Percentiles rank a stretch among this genome's conserved stretches.
Conservation (phyloP, 2,888 invertebrate genomes). For the Magallana nippona region DNA sequence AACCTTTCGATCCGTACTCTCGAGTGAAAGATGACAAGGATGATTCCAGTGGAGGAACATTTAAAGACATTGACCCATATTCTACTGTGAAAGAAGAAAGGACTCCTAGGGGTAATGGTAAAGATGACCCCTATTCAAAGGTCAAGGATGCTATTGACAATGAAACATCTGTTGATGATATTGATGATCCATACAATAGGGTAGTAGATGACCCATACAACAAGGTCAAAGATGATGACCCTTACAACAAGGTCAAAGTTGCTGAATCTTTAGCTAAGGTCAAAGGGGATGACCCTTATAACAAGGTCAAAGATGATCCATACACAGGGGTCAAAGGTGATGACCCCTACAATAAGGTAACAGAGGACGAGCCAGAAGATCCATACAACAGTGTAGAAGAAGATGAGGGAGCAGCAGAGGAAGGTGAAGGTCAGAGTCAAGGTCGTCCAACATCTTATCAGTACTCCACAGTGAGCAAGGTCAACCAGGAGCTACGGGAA, state of each 20-base stretch:
- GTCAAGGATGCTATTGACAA: slow-evolving; percentile 46
- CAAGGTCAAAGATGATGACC: slow-evolving; percentile 58
- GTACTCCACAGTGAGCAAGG: slow-evolving; percentile 47
- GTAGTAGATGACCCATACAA: slow-evolving; percentile 58
- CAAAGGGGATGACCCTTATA: slow-evolving; percentile 55
- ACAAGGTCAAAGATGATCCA: slow-evolving; percentile 55
- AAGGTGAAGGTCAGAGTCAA: neutral
- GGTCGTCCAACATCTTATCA: slow-evolving; percentile 14
- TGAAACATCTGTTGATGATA: slow-evolving; percentile 42
- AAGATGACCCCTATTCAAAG: slow-evolving; percentile 56
- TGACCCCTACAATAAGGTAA: slow-evolving; percentile 51
- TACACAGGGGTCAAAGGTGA: slow-evolving; percentile 61
- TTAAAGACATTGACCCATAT: slow-evolving; percentile 55
- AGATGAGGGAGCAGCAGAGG: slow-evolving; percentile 20
- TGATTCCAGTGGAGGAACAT: slow-evolving; percentile 39
- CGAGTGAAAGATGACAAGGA: slow-evolving; percentile 49
- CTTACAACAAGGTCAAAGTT: slow-evolving; percentile 49
- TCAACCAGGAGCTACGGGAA: slow-evolving; percentile 1
- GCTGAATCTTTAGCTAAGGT: slow-evolving; percentile 56
- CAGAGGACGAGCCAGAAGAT: slow-evolving; percentile 54
- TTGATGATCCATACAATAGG: slow-evolving; percentile 61
- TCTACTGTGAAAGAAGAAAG: slow-evolving; percentile 42
- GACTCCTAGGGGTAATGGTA: slow-evolving; percentile 38
- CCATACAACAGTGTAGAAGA: slow-evolving; percentile 54
- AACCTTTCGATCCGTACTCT: slow-evolving; percentile 53